Evolutionary conservation across 2,888 invertebrate species (phyloP).

Genomic region (Caenorhabditis auriculariae): DNA sequence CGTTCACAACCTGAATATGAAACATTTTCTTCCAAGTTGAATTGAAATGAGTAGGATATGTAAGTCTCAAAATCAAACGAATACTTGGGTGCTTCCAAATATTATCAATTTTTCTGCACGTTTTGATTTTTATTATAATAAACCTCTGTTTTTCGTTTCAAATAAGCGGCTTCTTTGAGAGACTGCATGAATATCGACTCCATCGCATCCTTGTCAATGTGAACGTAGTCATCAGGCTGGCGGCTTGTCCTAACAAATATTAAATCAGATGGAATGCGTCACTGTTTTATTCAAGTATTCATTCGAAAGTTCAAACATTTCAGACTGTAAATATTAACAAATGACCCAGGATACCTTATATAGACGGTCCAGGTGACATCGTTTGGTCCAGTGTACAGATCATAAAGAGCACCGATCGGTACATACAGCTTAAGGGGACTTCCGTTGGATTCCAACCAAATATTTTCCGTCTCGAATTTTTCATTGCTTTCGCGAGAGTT

Average conservation of each 20-base stretch:
- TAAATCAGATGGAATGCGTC: slow-evolving; percentile 1
- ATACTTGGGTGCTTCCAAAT: not conserved
- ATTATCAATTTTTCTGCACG: no score
- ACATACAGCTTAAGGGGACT: slow-evolving; percentile 66
- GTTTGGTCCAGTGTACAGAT: slow-evolving; percentile 74
- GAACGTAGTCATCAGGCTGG: slow-evolving; percentile 5
- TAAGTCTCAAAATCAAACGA: not conserved
- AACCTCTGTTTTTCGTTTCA: slow-evolving; percentile 82
- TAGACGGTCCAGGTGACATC: slow-evolving; percentile 88
- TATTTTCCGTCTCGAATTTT: slow-evolving; percentile 30
- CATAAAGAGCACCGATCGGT: slow-evolving; percentile 84
- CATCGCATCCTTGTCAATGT: slow-evolving; percentile 77
- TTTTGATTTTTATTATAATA: not conserved
- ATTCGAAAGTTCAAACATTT: no score
- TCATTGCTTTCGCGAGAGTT: slow-evolving; percentile 24
- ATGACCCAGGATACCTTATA: slow-evolving; percentile 74
- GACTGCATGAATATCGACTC: slow-evolving; percentile 91
- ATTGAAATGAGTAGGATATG: not conserved
- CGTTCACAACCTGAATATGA: slow-evolving; percentile 60
- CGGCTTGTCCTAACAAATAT: slow-evolving; percentile 78
- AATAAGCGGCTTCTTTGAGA: slow-evolving; percentile 94
- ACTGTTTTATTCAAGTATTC: slow-evolving; percentile 1
- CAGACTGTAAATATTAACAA: no score
- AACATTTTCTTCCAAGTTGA: not conserved
- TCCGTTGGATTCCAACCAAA: slow-evolving; percentile 52